Conservation (phyloP, 2,113 vertebrate species). For the Bubo blakistoni region DNA sequence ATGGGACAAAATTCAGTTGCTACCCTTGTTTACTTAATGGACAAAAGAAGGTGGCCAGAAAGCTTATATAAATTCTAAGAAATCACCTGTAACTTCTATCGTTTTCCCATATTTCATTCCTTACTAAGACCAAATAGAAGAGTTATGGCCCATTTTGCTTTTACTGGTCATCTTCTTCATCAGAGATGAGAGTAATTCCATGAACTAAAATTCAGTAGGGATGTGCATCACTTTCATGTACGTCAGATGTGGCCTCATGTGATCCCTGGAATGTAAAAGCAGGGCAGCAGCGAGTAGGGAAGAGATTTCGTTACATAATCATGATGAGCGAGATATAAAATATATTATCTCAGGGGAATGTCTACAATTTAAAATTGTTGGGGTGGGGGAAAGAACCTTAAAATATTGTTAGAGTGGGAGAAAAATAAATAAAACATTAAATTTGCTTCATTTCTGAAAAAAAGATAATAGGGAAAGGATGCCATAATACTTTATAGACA, state of each 20-base stretch:
- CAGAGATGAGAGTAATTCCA: background rate
- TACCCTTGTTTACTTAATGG: background rate
- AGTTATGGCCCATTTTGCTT: background rate
- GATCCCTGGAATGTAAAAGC: background rate
- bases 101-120: background rate
- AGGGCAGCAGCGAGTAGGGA: background rate
- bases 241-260: background rate
- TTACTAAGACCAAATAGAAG: background rate
- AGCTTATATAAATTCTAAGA: background rate
- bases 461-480: background rate
- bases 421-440: background rate
- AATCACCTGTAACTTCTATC: background rate
- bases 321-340: background rate
- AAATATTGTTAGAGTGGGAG: background rate
- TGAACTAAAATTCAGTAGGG: background rate
- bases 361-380: background rate
- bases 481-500: background rate
- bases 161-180: background rate
- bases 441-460: background rate
- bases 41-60: background rate
- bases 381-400: background rate
- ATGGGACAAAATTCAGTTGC: background rate
- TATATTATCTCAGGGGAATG: background rate
- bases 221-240: background rate
- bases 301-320: background rate